phyloP scores from a whole-genome alignment of 2,797 vertebrate genomes.

The Hypotaenidia philippensis region DNA sequence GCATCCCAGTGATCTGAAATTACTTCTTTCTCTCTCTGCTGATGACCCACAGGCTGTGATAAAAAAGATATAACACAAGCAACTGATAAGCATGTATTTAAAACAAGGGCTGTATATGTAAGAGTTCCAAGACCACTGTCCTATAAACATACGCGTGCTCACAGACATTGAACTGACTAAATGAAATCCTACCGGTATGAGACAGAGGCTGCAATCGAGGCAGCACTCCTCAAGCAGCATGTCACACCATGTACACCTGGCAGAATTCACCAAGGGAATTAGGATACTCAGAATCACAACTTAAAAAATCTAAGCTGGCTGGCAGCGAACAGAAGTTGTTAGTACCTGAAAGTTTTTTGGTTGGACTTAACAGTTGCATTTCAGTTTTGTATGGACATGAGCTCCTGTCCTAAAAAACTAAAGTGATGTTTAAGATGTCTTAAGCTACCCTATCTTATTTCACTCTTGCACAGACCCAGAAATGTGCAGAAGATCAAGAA shows the following conservation, averaged over 20 bases:
- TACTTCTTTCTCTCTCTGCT: slow-evolving; percentile 10
- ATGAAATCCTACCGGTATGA: background rate
- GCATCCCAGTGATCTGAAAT: background rate
- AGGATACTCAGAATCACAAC: background rate
- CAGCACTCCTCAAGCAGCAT: background rate
- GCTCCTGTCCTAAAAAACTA: background rate
- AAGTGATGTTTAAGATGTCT: background rate
- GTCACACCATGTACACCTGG: background rate
- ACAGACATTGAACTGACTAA: background rate
- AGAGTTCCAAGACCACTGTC: background rate
- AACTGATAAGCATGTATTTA: background rate
- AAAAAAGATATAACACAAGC: background rate
- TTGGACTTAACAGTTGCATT: background rate
- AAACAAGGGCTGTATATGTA: background rate
- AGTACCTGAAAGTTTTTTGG: background rate
- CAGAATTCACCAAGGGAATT: background rate
- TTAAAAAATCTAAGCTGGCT: background rate
- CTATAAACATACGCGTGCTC: background rate
- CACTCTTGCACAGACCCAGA: background rate
- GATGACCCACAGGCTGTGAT: slow-evolving; percentile 42
- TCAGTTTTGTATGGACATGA: background rate
- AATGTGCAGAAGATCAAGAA: background rate
- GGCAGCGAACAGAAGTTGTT: background rate
- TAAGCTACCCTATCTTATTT: background rate
- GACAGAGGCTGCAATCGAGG: background rate